phyloP scores from a whole-genome alignment of 2,888 invertebrate species.

The Danaus chrysippus region DNA sequence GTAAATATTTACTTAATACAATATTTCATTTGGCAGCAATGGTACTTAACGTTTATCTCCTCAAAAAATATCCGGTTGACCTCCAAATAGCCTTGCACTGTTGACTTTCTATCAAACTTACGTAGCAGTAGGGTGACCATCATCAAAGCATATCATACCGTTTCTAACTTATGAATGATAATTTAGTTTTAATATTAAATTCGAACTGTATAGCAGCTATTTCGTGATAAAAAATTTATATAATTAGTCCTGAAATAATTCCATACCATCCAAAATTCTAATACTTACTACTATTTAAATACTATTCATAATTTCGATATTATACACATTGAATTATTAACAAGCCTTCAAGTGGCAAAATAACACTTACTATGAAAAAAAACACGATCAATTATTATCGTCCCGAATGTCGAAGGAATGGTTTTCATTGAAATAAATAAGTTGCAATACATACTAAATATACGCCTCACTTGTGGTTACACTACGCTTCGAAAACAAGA shows the following conservation, averaged over 20 bases:
- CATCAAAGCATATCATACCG: not conserved
- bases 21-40: conserved; percentile 21
- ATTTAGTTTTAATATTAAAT: no score
- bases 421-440: not conserved
- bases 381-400: no score
- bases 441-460: not conserved
- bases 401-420: no score
- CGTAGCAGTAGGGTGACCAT: conserved; percentile 25
- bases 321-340: no score
- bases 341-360: no score
- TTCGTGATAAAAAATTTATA: not conserved
- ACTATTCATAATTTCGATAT: no score
- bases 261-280: no score
- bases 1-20: conserved; percentile 6
- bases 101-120: conserved; percentile 58
- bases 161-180: not conserved
- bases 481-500: conserved; percentile 23
- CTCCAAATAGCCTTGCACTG: conserved; percentile 58
- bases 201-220: no score
- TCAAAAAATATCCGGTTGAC: conserved; percentile 58
- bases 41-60: conserved; percentile 21
- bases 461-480: conserved; percentile 7
- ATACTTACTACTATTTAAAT: no score
- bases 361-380: no score
- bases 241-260: no score